Evolutionary conservation across 2,797 vertebrate genomes (phyloP).

Genomic region (Phrynocephalus guinanensis): DNA sequence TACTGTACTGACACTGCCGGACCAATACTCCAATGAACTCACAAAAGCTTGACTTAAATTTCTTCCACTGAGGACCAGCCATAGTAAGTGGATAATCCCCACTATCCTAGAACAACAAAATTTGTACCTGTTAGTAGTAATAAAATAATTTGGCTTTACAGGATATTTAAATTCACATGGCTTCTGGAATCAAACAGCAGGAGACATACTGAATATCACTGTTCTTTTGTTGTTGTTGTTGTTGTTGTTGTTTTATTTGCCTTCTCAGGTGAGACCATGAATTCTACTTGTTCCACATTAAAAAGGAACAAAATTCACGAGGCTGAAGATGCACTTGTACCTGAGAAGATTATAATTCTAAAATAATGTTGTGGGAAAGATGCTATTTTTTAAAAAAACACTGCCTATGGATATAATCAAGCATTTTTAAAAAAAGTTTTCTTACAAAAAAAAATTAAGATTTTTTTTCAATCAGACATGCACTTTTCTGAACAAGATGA

Average conservation of each 20-base stretch:
- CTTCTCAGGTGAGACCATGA: neutral
- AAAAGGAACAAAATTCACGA: neutral
- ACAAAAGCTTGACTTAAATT: constrained; percentile 98
- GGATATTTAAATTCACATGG: neutral
- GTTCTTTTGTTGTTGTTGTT: neutral
- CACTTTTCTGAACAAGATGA: neutral
- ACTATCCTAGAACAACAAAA: constrained; percentile 87
- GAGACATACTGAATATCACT: neutral
- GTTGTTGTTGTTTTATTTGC: neutral
- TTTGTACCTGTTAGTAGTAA: neutral
- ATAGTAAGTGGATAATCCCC: constrained; percentile 99
- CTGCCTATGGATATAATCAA: no score
- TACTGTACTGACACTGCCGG: constrained; percentile 98
- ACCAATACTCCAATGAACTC: constrained; percentile 98
- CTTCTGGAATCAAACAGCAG: neutral
- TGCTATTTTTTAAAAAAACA: neutral
- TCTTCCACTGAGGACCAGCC: constrained; percentile 98
- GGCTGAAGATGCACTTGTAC: neutral
- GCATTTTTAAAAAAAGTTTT: neutral
- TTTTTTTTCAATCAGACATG: neutral
- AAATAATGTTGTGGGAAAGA: neutral
- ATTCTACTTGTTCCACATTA: neutral
- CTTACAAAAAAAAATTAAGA: neutral
- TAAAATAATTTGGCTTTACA: neutral
- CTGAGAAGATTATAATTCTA: constrained; percentile 5